Percentiles rank a stretch among this genome's conserved stretches.
phyloP scores from a whole-genome alignment of 2,113 vertebrate species.

The Pipra filicauda region DNA sequence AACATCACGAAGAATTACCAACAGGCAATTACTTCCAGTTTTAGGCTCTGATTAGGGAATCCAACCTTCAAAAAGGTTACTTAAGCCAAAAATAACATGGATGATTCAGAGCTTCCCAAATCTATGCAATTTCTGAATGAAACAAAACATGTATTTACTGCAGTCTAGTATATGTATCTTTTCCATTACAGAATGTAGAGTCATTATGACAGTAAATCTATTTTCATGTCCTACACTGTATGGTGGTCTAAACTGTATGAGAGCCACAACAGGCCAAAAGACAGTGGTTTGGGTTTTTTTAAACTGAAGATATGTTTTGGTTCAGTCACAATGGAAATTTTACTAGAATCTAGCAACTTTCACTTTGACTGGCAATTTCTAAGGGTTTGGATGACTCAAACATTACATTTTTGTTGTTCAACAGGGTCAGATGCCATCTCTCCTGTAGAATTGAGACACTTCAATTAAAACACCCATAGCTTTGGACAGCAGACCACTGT shows the following conservation, averaged over 20 bases:
- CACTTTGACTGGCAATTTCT: neutral
- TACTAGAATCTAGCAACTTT: neutral
- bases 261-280: neutral
- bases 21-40: neutral
- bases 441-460: neutral
- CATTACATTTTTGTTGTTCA: neutral
- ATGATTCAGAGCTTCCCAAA: neutral
- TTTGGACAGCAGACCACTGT: neutral
- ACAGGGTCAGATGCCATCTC: neutral
- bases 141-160: neutral
- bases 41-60: neutral
- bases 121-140: neutral
- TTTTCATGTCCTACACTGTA: neutral
- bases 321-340: neutral
- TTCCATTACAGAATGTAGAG: neutral
- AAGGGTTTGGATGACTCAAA: neutral
- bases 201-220: neutral
- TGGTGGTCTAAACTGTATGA: neutral
- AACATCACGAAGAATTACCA: neutral
- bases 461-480: neutral
- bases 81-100: neutral
- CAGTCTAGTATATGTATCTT: neutral
- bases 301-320: neutral
- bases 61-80: neutral
- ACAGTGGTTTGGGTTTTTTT: neutral